Evolutionary conservation across 1,140 invertebrate species (phyloP), one percentile per base, ranked within the genome.

Genomic region (Manduca sexta): DNA sequence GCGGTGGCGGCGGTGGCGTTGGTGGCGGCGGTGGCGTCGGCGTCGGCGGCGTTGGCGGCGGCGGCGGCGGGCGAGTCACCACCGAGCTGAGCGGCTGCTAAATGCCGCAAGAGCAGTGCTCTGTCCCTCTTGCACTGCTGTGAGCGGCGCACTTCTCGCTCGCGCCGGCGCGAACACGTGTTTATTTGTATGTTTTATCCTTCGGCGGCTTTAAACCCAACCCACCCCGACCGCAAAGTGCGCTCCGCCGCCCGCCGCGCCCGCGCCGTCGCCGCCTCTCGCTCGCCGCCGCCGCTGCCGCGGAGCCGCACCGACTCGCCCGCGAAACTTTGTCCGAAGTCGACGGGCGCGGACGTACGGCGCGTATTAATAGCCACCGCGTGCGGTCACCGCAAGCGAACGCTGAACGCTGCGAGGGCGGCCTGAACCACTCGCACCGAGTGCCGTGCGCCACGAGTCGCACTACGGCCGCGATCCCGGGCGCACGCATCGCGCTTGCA

Each of bases 151-250:
- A 63, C 68, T 67, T 86, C 86, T 81, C 81, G 69, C 74, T 87
- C 82, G 75, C 81, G 74, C 85, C 74, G 79, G 82, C 82, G 82
- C 80, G 83, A 86, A 87, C 85, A 86, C 85, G 81, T 87, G 85
- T 87, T 87, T 87, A 87, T 86, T 87, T 87, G 85, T 87, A 86
- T 86, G 85, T 87, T 87, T 87, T 87, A 87, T 86, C 85, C 85
- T 86, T 87, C 84, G 81, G 85, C 82, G 85, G 85, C 84, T 86
- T 86, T 84, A 87, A 87, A 86, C 85, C 85, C 85, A 84, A 83
- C 85, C 85, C 85, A 84, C 85, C 69, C 76, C 64, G 72, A 86
- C 85, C 85, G 84, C 85, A 86, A 79, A 84, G 76, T 78, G 75
- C 73, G 76, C 75, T 72, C 82, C 80, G 68, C 72, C 82, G 68